Conservation (phyloP, 2,797 vertebrate species). For the Thaleichthys pacificus region DNA sequence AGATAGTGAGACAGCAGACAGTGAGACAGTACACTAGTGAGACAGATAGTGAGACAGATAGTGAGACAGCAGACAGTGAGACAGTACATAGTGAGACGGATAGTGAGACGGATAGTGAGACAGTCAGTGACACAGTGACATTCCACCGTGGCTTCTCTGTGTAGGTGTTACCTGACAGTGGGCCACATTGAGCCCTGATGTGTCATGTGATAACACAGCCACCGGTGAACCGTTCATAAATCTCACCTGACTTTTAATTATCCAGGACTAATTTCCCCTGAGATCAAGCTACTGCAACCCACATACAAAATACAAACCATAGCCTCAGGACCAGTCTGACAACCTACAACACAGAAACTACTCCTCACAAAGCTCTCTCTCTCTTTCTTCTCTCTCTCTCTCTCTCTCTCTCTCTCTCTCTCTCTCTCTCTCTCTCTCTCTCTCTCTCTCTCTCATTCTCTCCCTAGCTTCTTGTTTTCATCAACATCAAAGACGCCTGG, state of each 20-base stretch:
- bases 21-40: no score
- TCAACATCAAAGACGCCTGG: not conserved
- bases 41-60: no score
- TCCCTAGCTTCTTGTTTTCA: not conserved
- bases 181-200: slow-evolving; percentile 12
- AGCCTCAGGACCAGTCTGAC: slow-evolving; percentile 13
- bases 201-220: slow-evolving; percentile 7
- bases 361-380: not conserved
- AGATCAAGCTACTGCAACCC: slow-evolving; percentile 50
- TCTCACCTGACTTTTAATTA: slow-evolving; percentile 52
- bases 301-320: slow-evolving; percentile 36
- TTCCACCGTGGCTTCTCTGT: not conserved
- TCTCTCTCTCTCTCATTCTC: not conserved
- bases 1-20: no score
- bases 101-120: no score
- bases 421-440: no score
- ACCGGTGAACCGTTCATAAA: slow-evolving; percentile 35
- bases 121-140: no score
- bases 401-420: no score
- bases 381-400: not conserved
- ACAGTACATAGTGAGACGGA: no score
- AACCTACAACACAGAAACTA: slow-evolving; percentile 47
- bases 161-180: slow-evolving; percentile 12
- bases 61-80: no score
- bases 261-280: slow-evolving; percentile 66